Conservation (phyloP, 2,113 vertebrate genomes). For the Pedionomus torquatus region DNA sequence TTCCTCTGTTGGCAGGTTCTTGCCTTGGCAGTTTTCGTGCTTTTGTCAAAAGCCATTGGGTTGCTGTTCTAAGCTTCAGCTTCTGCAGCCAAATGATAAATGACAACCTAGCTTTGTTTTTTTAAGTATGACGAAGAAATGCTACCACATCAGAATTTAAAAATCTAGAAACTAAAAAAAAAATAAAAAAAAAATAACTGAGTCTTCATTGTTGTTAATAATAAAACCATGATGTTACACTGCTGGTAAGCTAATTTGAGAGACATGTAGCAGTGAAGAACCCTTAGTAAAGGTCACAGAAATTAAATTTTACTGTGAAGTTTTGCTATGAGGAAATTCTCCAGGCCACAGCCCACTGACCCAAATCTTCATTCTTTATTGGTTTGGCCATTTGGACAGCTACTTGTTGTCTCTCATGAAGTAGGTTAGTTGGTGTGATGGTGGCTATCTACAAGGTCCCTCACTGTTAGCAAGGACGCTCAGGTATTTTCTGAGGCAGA, state of each 20-base stretch:
- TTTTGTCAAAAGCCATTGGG: not conserved
- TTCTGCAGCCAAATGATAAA: not conserved
- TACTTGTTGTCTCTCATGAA: not conserved
- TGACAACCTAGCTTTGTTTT: not conserved
- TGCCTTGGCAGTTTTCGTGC: not conserved
- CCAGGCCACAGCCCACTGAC: not conserved
- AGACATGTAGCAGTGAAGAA: not conserved
- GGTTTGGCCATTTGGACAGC: not conserved
- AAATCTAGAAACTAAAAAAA: not conserved
- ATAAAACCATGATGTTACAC: not conserved
- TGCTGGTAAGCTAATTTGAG: not conserved
- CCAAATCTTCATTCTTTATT: not conserved
- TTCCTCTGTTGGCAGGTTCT: not conserved
- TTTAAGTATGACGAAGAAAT: not conserved
- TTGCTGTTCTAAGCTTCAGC: slow-evolving; percentile 4
- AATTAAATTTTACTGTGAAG: not conserved
- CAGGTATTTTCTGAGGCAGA: not conserved
- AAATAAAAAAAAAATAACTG: not conserved
- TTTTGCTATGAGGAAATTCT: not conserved
- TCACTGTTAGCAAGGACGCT: fast-evolving
- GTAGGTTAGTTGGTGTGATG: not conserved
- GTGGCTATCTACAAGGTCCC: not conserved
- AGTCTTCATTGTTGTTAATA: not conserved
- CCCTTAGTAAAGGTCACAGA: not conserved
- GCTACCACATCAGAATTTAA: not conserved